Evolutionary conservation across 1,140 invertebrate genomes (phyloP).

Genomic region (Planococcus citri): DNA sequence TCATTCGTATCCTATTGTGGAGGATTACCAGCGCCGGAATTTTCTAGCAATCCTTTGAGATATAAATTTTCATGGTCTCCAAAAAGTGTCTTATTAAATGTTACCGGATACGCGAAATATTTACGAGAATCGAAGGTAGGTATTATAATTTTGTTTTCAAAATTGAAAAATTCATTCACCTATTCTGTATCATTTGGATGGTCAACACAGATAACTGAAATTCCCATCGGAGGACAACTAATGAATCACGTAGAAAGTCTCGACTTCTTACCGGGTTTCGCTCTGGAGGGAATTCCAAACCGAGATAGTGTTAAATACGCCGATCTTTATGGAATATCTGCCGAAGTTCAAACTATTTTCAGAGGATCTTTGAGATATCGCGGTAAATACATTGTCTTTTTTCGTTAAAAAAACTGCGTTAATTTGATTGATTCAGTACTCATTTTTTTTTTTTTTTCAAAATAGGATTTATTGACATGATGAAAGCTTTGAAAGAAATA

Average conservation of each 20-base stretch:
- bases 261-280: slow-evolving; percentile 91
- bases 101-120: slow-evolving; percentile 77
- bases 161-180: not conserved
- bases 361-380: slow-evolving; percentile 83
- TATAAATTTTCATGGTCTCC: slow-evolving; percentile 99
- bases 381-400: slow-evolving; percentile 31
- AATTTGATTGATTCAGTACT: not conserved
- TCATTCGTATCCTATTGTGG: slow-evolving; percentile 97
- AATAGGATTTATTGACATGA: slow-evolving; percentile 79
- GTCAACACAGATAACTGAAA: slow-evolving; percentile 59
- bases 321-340: slow-evolving; percentile 68
- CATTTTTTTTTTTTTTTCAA: slow-evolving; percentile 22
- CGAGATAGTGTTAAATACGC: slow-evolving; percentile 85
- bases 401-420: not conserved
- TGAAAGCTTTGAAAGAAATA: slow-evolving; percentile 70
- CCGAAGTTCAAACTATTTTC: slow-evolving; percentile 74
- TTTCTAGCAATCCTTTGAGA: slow-evolving; percentile 80
- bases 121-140: slow-evolving; percentile 64
- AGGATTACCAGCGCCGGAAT: slow-evolving; percentile 88
- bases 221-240: slow-evolving; percentile 70
- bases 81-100: slow-evolving; percentile 76
- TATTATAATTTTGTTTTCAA: not conserved
- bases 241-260: slow-evolving; percentile 64
- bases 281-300: slow-evolving; percentile 91
- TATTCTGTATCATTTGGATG: not conserved